Base-by-base conservation (phyloP, 2,888 invertebrate species). In the Cryptophagus acutangulus region DNA sequence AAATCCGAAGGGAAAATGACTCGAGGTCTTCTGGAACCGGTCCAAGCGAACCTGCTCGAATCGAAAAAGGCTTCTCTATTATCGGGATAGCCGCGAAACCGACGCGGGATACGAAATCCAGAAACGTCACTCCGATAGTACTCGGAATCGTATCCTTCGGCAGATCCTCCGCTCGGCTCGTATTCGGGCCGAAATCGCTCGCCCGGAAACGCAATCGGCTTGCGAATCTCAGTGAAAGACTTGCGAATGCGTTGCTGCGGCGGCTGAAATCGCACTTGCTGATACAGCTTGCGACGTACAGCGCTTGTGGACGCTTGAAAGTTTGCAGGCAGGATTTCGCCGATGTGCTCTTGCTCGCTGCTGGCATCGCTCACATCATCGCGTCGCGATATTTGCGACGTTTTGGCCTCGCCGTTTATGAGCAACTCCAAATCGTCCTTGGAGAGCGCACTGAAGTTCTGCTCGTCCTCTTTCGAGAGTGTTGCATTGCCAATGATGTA, bases 1-100 rank as follows among this genome's bases (percentile, higher is more conserved):
- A 68, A 49, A 52, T 70, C 69, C 33, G 67, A 62, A 2, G 71
- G 71, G 51, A 71, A 71, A 39, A 71, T 70, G 10, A 71, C 71
- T 34, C 69, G 52, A 1, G 71, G 71, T 35, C 66, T 58, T 40
- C 69, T 58, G 4, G 39, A 31, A 33, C 49, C 51, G 10, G 49
- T 44, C 62, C 62, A 63, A 29, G 55, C 48, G 36, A 49, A 55
- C 33, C 61, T 47, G 25, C 58, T 52, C 14, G 58, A 55, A 29
- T 66, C 65, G 35, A 56, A 61, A 43, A 55, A 59, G 14, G 59
- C 52, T 36, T 65, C 63, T 43, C 59, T 49, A 41, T 52, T 48
- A 12, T 45, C 45, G 29, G 50, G 40, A 28, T 49, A 49, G 6
- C 53, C 54, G 10, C 57, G 40, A 20, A 54, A 52, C 31, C 61